Base-by-base conservation (phyloP, 2,113 vertebrate genomes). In the Oreochromis tanganicae region DNA sequence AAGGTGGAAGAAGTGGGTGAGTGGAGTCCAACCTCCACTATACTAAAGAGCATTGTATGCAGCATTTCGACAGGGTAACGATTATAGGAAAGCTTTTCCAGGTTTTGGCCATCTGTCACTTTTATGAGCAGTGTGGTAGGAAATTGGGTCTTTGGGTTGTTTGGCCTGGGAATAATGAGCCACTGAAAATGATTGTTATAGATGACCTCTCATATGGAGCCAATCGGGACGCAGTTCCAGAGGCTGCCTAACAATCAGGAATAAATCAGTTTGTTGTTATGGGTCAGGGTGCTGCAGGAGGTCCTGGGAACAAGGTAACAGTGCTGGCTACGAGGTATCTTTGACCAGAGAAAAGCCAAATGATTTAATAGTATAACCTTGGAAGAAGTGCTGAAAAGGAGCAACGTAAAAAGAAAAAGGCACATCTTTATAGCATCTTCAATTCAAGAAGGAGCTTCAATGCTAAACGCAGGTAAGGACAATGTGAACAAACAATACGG, bases 21-120 rank as follows among this genome's bases (percentile, higher is more conserved):
- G 85, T 55, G 61, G 48, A 80, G 61, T 88, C 86, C 85, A 88
- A 87, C 57, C 89, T 88, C 63, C 38, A 14, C 54, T 46, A 90
- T 82, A 94, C 91, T 93, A 93, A 93, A 93, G 92, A 95, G 90
- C 88, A 89, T 91, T 96, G 89, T 95, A 92, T 89, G 90, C 87
- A 82, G 88, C 83, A 86, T 92, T 92, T 88, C 21, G 91, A 81
- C 24, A 80, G 90, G 86, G 89, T 91, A 94, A 95, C 90, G 84
- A 94, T 95, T 92, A 94, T 82, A 91, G 93, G 75, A 94, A 92
- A 92, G 92, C 92, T 92, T 96, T 96, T 94, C 94, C 95, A 95
- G 95, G 93, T 95, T 96, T 93, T 85, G 86, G 93, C 95, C 96
- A 95, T 96, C 94, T 96, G 95, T 97, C 96, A 96, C 93, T 95